Percentiles rank a stretch among this genome's conserved stretches.
Evolutionary conservation across 2,888 invertebrate genomes (phyloP).

Genomic region (Alloscopus bannaensis): DNA sequence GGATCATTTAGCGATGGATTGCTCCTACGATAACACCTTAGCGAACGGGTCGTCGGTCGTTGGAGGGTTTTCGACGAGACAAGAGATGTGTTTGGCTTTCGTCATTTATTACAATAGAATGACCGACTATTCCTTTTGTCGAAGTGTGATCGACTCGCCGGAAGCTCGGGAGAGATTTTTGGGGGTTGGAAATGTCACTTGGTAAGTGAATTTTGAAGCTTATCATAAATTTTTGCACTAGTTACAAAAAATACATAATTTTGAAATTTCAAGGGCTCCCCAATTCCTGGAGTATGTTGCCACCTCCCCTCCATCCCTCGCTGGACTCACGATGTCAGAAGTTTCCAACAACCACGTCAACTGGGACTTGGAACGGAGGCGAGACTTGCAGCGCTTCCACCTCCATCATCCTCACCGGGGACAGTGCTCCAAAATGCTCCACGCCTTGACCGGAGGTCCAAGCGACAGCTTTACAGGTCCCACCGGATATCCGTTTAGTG

Average conservation of each 20-base stretch:
- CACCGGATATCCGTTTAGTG: background rate
- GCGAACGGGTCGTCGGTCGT: constrained; percentile 40
- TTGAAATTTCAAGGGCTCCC: no score
- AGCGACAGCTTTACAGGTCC: background rate
- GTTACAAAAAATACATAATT: no score
- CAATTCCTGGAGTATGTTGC: constrained; percentile 39
- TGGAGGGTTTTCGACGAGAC: constrained; percentile 25
- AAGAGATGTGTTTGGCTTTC: constrained; percentile 46
- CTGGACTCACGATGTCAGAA: background rate
- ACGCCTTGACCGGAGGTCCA: background rate
- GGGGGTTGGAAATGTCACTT: constrained; percentile 46
- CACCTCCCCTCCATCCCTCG: constrained; percentile 2
- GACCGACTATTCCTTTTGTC: constrained; percentile 18
- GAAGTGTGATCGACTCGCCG: constrained; percentile 42
- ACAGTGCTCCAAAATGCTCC: background rate
- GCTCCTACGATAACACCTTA: constrained; percentile 35
- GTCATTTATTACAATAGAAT: constrained; percentile 45
- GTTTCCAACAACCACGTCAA: constrained; percentile 6
- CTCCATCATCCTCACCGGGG: background rate
- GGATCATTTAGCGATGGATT: constrained; percentile 58
- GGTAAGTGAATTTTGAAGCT: no score
- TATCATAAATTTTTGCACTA: no score
- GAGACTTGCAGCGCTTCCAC: constrained; percentile 1
- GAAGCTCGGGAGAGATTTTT: constrained; percentile 38
- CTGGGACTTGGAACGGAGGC: constrained; percentile 4